These are phyloP conservation scores for Neelides sp. DNA, from an alignment of 1,140 invertebrate species.

Conservation along the genomic window DNA sequence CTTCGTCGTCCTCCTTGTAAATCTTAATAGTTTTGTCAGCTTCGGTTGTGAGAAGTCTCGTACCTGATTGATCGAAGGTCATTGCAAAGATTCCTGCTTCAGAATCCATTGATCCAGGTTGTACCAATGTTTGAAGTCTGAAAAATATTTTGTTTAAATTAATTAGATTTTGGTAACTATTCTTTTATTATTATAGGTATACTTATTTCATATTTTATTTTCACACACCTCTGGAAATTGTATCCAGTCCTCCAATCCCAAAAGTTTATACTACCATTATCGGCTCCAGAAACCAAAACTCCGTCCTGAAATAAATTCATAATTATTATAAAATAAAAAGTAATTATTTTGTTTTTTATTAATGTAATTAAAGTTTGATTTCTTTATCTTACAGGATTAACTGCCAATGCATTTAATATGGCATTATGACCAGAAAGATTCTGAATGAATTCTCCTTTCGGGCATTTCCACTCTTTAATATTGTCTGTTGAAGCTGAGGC, in stretches of 20 bases:
- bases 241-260: conserved; percentile 99
- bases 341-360: neutral
- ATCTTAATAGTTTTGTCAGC: conserved; percentile 99
- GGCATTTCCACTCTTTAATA: conserved; percentile 98
- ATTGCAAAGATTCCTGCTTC: conserved; percentile 95
- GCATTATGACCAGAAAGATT: conserved; percentile 95
- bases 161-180: too few relatives aligned
- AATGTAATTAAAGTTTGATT: neutral
- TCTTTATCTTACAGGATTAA: conserved; percentile 50
- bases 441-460: conserved; percentile 95
- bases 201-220: conserved; percentile 42
- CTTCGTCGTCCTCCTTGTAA: conserved; percentile 93
- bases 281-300: conserved; percentile 92
- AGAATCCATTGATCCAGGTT: conserved; percentile 98
- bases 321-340: neutral
- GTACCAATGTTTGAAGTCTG: conserved; percentile 63
- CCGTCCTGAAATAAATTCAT: conserved; percentile 48
- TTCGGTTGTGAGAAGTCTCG: conserved; percentile 86
- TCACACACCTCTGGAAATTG: conserved; percentile 92
- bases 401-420: conserved; percentile 90
- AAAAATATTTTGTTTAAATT: conserved; percentile 4
- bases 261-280: conserved; percentile 95
- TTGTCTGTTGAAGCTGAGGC: conserved; percentile 96
- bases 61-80: conserved; percentile 86
- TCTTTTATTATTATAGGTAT: too few relatives aligned